Base-by-base conservation (phyloP, 2,888 invertebrate species). In the Copidosoma aretas region DNA sequence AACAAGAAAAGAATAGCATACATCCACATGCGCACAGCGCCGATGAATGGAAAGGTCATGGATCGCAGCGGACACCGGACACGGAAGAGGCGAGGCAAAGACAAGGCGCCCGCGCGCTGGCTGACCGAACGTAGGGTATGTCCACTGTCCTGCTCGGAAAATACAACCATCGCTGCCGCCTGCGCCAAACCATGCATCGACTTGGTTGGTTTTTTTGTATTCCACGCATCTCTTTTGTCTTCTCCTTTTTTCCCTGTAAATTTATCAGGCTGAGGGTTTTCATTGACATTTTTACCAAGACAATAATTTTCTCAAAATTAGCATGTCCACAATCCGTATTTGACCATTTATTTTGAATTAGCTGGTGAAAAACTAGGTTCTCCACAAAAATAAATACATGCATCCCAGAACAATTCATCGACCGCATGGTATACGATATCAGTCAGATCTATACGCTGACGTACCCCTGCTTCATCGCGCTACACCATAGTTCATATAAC, bases 11-110 rank as follows among this genome's bases (percentile, higher is more conserved):
- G 32, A 46, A 46, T n/a, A n/a, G n/a, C n/a, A n/a, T n/a, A n/a
- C 43, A 17, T 46, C 4, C 43, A 46, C 43, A 12, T 46, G 12
- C 43, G 72, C 71, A 79, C 77, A 79, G 76, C 78, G 80, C 80
- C 81, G 81, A 79, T 81, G 82, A 82, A 82, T 82, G 82, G 82
- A 81, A 80, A 82, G 80, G 80, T 82, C 82, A 82, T 82, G 82
- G 82, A 82, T 82, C 80, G 80, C 79, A 80, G 76, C 79, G 81
- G 82, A 81, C 82, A 82, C 79, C 78, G 79, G 79, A 82, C 82
- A 82, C 78, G 82, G 78, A 82, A 82, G 80, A 80, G 82, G 82
- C 82, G 82, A 82, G 82, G 79, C 82, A 77, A 17, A 46, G 43
- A 46, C 17, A 17, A 15, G 43, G 43, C 32, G 43, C 43, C 17